Evolutionary conservation across 2,797 vertebrate species (phyloP).

Genomic region (Buphagus erythrorhynchus): DNA sequence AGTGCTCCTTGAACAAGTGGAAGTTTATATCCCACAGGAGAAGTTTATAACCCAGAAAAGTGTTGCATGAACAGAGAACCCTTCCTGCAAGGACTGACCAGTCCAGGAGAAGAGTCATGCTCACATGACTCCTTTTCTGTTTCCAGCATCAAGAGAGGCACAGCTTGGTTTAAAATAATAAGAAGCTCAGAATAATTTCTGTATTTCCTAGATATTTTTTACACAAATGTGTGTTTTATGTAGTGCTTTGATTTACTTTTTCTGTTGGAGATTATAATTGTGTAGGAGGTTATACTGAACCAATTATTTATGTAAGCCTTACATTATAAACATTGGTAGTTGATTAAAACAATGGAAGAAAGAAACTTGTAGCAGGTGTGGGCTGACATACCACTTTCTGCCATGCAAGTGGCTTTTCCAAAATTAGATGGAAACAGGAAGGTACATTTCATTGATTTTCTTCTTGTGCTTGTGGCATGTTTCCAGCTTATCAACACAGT

Average conservation of each 20-base stretch:
- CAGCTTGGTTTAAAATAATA: neutral
- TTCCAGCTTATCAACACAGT: neutral
- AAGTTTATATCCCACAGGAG: neutral
- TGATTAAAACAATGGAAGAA: neutral
- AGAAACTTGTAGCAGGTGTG: neutral
- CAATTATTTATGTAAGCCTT: neutral
- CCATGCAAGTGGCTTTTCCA: neutral
- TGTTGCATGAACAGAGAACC: neutral
- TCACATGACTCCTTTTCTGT: fast-evolving
- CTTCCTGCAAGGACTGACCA: neutral
- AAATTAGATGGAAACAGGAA: neutral
- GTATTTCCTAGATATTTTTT: neutral
- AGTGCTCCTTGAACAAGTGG: neutral
- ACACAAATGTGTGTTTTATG: neutral
- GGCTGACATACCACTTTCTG: neutral
- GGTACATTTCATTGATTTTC: conserved; percentile 5
- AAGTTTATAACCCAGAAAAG: neutral
- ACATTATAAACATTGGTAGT: neutral
- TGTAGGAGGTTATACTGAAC: neutral
- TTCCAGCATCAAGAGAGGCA: neutral
- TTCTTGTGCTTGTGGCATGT: neutral
- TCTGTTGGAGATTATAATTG: neutral
- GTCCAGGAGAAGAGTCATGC: neutral
- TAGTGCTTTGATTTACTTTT: neutral
- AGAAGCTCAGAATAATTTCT: neutral